Base-by-base conservation (phyloP, 2,888 invertebrate genomes). In the Leucoma salicis region DNA sequence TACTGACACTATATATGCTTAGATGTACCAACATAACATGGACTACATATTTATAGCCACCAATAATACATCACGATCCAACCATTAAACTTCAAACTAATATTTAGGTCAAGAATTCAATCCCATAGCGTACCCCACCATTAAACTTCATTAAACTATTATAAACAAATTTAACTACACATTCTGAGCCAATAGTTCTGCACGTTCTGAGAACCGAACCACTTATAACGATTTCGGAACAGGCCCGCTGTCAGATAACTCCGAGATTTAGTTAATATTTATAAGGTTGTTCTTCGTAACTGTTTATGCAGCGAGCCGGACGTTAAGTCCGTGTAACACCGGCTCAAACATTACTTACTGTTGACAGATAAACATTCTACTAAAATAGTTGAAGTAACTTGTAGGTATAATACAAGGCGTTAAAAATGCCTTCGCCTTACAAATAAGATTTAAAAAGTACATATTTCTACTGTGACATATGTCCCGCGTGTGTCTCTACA, bases 191-290 rank as follows among this genome's bases (percentile, higher is more conserved):
- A 34, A 46, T 6, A 56, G 27, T 62, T 46, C 50, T 56, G 53
- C 44, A 27, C 34, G 38, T 60, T 58, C 64, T 46, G 43, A 46
- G 60, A 60, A 63, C 37, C 47, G 49, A 52, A 53, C 39, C 33
- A 13, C 14, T 14, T 16, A 16, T 45, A 45, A 40, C 15, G 35
- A 32, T 31, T 16, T 3, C 29, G 4, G 31, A 24, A 16, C 15
- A n/a, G 44, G 31, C 31, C 31, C n/a, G 31, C 6, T 11, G 24
- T n/a, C 31, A n/a, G 44, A 39, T 35, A 44, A 21, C 34, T 24
- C 12, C 14, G 13, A 32, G 25, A 11, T 16, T 13, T 31, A 14
- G 42, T 48, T 35, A 48, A 51, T 51, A 49, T 46, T 48, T 38
- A 46, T 43, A 29, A 51, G 43, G 13, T 15, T 4, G 39, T 36